Percentiles rank a stretch among this genome's conserved stretches.
Evolutionary conservation across 2,888 invertebrate species (phyloP).

Genomic region (Sphaeridia pumilis): DNA sequence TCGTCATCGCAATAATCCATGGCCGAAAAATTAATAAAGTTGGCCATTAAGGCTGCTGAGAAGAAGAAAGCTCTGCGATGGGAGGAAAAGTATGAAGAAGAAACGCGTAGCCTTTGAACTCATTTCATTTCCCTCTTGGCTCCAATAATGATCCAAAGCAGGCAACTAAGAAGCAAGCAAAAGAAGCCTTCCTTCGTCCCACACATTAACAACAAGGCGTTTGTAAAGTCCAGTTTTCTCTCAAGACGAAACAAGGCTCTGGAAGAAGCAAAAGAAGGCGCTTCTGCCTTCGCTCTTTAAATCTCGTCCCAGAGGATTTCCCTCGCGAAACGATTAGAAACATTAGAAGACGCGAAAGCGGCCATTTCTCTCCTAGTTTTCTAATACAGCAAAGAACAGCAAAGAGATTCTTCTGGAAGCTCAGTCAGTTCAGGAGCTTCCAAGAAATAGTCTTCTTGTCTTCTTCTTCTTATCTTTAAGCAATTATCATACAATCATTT

Average conservation of each 20-base stretch:
- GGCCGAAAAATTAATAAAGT: conserved; percentile 14
- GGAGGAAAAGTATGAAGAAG: background rate
- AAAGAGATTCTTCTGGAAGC: no score
- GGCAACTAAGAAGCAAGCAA: no score
- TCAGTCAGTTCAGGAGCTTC: background rate
- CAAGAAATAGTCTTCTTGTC: background rate
- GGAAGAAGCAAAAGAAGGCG: no score
- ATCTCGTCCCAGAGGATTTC: background rate
- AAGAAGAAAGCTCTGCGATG: conserved; percentile 9
- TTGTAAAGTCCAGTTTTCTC: no score
- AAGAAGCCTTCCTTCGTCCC: conserved; percentile 23
- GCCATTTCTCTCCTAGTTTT: no score
- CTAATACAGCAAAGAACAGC: no score
- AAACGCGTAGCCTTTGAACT: conserved; percentile 19
- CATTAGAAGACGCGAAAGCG: no score
- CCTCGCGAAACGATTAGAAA: background rate
- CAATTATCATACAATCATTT: background rate
- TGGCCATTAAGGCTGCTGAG: conserved; percentile 7
- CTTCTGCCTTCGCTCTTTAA: no score
- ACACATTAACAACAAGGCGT: conserved; percentile 2
- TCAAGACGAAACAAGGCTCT: conserved; percentile 16
- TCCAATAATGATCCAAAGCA: background rate
- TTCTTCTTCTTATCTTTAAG: background rate
- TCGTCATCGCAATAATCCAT: background rate
- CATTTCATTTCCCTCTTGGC: conserved; percentile 10